Conservation (phyloP, 2,888 invertebrate genomes). For the Heterodera filipjevi region DNA sequence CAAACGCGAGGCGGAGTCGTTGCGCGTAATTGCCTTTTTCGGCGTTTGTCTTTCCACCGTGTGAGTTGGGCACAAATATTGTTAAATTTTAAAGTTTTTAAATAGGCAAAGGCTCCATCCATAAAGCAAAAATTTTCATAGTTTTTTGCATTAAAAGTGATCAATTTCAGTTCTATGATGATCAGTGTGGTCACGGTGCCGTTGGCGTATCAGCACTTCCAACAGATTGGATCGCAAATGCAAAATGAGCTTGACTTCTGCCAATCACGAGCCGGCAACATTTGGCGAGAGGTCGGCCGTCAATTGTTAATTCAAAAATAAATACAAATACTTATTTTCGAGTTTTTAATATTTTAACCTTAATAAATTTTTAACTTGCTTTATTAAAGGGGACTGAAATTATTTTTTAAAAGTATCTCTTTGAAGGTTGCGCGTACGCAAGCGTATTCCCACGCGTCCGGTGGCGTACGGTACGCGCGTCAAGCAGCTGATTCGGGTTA, state of each 20-base stretch:
- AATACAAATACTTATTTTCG: too few species aligned
- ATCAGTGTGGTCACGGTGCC: slow-evolving; percentile 5
- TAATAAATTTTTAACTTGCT: too few species aligned
- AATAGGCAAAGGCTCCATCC: too few species aligned
- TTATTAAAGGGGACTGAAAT: too few species aligned
- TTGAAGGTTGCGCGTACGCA: neutral
- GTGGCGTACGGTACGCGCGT: neutral
- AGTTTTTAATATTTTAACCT: too few species aligned
- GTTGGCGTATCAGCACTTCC: slow-evolving; percentile 4
- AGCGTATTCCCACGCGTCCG: slow-evolving; percentile 9
- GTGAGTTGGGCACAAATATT: neutral
- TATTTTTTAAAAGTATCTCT: neutral
- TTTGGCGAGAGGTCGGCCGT: neutral
- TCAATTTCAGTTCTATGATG: neutral
- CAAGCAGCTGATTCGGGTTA: neutral
- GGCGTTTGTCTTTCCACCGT: neutral
- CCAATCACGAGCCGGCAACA: neutral
- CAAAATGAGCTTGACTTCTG: neutral
- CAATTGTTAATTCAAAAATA: neutral
- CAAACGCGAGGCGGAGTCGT: neutral
- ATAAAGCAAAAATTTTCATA: too few species aligned
- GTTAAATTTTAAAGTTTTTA: too few species aligned
- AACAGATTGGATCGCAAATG: neutral
- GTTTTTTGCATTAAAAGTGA: neutral
- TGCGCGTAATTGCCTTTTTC: neutral